Evolutionary conservation across 2,888 invertebrate species (phyloP).

Genomic region (Epinotia nisella): DNA sequence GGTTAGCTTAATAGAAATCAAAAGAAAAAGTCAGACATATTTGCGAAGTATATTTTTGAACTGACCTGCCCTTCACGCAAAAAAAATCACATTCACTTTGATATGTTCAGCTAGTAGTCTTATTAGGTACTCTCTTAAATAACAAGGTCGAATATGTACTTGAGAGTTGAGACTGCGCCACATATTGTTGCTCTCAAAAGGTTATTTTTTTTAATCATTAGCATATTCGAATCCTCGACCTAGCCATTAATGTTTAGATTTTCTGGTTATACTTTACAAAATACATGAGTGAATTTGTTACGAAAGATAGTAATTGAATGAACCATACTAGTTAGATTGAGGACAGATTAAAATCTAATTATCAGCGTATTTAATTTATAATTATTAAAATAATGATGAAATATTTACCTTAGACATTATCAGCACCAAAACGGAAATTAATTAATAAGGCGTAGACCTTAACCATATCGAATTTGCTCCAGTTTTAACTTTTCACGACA

Average conservation of each 20-base stretch:
- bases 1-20: background rate
- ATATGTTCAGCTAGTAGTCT: conserved; percentile 1
- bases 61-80: conserved; percentile 1
- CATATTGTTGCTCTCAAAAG: conserved; percentile 12
- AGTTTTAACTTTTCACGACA: conserved; percentile 35
- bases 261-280: background rate
- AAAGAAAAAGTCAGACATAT: background rate
- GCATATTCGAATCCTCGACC: background rate
- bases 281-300: background rate
- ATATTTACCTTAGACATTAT: conserved; percentile 42
- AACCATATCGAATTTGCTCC: conserved; percentile 36
- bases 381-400: conserved; percentile 34
- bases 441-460: conserved; percentile 45
- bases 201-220: background rate
- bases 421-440: conserved; percentile 35
- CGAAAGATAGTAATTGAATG: conserved; percentile 9
- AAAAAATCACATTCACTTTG: conserved; percentile 28
- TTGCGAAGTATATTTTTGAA: background rate
- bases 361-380: conserved; percentile 29
- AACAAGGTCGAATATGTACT: conserved; percentile 19
- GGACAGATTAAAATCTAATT: conserved; percentile 38
- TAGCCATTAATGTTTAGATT: background rate
- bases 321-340: conserved; percentile 8
- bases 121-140: conserved; percentile 18
- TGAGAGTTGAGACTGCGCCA: background rate